Percentiles rank a stretch among this genome's conserved stretches.
These are phyloP conservation scores for Penelope pileata DNA, from an alignment of 2,113 vertebrate species.

Conservation along the genomic window DNA sequence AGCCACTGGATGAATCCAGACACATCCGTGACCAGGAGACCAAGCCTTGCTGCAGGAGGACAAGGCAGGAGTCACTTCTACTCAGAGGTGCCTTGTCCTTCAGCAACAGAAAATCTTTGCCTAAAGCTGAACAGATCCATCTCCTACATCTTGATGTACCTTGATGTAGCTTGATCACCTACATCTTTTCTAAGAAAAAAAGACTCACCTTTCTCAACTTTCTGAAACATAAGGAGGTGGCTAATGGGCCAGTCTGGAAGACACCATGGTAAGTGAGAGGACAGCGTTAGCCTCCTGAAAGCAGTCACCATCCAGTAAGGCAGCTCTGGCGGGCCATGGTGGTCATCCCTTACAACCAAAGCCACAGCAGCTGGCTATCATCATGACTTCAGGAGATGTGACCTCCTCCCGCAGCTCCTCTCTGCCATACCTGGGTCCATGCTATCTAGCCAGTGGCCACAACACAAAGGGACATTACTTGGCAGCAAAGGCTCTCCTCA, in stretches of 20 bases:
- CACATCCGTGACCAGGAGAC: background rate
- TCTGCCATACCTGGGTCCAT: background rate
- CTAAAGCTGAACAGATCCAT: background rate
- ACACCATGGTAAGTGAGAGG: background rate
- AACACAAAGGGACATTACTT: background rate
- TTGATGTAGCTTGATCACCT: too few relatives aligned
- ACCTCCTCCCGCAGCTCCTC: background rate
- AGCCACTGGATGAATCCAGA: background rate
- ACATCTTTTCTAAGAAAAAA: too few relatives aligned
- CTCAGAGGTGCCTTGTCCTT: background rate
- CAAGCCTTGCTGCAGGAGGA: accelerated
- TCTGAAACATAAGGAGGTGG: background rate
- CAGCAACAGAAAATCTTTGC: background rate
- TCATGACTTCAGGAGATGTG: background rate
- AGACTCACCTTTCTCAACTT: background rate
- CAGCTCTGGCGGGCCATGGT: background rate
- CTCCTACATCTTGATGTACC: too few relatives aligned
- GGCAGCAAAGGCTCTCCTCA: background rate
- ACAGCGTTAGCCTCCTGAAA: background rate
- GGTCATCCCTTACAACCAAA: background rate
- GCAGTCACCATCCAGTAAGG: accelerated
- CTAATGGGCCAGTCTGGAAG: background rate
- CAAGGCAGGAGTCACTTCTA: background rate
- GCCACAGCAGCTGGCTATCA: background rate
- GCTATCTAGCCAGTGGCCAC: background rate